Conservation (phyloP, 2,113 vertebrate species). For the Lepus americanus region DNA sequence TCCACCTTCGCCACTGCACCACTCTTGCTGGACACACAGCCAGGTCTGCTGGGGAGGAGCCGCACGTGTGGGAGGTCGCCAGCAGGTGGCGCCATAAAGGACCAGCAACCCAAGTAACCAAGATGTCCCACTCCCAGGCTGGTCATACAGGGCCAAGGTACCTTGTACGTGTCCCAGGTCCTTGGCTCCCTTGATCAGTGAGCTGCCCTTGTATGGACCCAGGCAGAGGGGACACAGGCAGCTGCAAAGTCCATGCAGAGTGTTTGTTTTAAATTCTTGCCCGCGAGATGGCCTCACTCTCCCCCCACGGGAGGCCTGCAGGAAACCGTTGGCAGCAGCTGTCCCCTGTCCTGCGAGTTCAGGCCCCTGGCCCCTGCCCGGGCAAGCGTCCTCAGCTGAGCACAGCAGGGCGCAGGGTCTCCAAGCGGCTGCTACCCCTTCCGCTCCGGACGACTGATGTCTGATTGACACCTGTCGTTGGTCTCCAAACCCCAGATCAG, state of each 20-base stretch:
- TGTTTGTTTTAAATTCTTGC: too few species aligned
- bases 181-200: too few species aligned
- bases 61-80: too few species aligned
- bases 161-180: too few species aligned
- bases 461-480: accelerated
- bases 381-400: too few species aligned
- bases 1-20: background rate
- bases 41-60: too few species aligned
- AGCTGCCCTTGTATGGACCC: background rate
- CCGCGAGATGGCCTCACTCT: background rate
- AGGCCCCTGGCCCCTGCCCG: background rate
- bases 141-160: too few species aligned
- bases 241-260: too few species aligned
- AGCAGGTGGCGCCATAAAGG: too few species aligned
- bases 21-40: too few species aligned
- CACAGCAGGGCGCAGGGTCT: background rate
- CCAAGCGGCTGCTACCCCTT: background rate
- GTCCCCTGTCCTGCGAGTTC: background rate
- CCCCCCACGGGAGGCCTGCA: background rate
- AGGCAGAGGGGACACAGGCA: too few species aligned
- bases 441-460: accelerated
- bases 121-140: background rate
- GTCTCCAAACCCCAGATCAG: background rate
- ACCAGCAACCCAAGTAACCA: background rate
- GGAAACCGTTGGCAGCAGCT: background rate